Conservation (phyloP, 2,888 invertebrate species). For the Actias luna region DNA sequence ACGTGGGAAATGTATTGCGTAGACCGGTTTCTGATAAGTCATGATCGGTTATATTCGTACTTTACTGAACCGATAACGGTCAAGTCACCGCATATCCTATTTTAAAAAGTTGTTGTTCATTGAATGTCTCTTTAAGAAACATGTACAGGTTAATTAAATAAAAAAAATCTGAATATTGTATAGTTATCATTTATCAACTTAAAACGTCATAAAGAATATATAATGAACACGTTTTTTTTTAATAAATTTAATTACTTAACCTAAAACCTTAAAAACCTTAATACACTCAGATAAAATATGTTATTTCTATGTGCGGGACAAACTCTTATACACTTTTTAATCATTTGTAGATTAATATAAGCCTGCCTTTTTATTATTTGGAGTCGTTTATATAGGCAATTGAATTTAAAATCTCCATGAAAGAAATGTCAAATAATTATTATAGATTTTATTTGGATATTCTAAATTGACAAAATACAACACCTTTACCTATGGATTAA, state of each 20-base stretch:
- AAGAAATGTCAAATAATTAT: neutral
- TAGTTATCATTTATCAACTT: neutral
- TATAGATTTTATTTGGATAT: neutral
- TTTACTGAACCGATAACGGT: conserved; percentile 5
- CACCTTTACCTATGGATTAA: neutral
- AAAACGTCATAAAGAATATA: neutral
- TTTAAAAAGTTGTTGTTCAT: neutral
- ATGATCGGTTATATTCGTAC: neutral
- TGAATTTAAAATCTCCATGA: neutral
- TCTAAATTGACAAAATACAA: neutral
- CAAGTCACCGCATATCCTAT: neutral
- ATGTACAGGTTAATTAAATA: neutral
- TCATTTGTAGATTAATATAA: neutral
- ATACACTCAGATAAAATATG: neutral
- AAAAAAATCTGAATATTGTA: neutral
- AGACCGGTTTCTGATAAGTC: neutral
- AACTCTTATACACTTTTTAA: neutral
- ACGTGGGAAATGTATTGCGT: neutral
- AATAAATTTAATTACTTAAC: neutral
- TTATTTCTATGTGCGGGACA: neutral
- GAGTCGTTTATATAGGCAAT: neutral
- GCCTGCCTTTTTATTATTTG: neutral
- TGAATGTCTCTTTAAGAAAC: neutral
- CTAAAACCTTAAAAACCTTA: no score
- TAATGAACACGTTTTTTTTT: neutral